A percentile compares a stretch with the other conserved stretches of the same genome.
Evolutionary conservation across 37 sponge, comb jelly and placozoan species (phyloP).

Genomic region (Theonella swinhoei): DNA sequence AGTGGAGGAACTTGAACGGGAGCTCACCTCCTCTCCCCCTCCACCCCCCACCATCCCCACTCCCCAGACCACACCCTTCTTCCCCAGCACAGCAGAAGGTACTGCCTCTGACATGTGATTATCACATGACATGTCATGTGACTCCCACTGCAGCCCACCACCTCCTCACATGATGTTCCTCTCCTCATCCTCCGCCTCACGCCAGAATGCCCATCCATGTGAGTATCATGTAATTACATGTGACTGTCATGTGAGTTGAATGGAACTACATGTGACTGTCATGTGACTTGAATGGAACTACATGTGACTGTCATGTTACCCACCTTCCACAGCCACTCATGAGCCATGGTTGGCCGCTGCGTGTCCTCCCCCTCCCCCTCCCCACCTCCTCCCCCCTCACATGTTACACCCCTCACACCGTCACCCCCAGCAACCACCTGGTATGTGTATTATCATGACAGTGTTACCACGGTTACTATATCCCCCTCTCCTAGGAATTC

Average conservation of each 20-base stretch:
- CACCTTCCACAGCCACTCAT: not conserved
- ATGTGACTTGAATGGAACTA: no score
- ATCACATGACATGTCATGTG: not conserved
- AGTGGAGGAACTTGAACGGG: constrained; percentile 51
- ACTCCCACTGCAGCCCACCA: not conserved
- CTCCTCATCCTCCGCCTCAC: constrained; percentile 11
- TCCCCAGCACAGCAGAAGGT: not conserved
- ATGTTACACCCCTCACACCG: not conserved
- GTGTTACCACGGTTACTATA: not conserved
- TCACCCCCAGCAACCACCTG: constrained; percentile 1
- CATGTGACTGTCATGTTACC: not conserved
- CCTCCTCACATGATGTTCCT: not conserved
- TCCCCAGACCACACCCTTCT: not conserved
- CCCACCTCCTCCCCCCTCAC: constrained; percentile 6
- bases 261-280: not conserved
- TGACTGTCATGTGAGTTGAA: not conserved
- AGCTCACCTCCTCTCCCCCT: constrained; percentile 3
- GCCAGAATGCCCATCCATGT: not conserved
- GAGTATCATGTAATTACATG: constrained; percentile 4
- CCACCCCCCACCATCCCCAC: not conserved
- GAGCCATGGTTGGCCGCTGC: not conserved
- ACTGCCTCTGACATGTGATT: not conserved
- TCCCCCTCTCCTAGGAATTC: not conserved
- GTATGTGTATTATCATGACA: not conserved
- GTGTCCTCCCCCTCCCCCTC: not conserved